Conservation (phyloP, 2,113 vertebrate species). For the Abramis brama region DNA sequence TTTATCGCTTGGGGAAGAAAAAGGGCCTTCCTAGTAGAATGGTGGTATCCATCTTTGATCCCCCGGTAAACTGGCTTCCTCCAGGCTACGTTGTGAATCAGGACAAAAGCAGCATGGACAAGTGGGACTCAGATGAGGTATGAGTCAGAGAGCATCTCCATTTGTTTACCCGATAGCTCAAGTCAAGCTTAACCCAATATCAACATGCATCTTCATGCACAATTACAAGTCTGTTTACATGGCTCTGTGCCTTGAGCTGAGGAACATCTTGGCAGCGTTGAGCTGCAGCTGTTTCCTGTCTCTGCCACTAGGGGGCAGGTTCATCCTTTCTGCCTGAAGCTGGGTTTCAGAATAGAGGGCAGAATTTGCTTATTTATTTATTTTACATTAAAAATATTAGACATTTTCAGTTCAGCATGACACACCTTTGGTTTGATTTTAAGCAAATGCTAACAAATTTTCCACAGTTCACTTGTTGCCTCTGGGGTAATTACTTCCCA, state of each 20-base stretch:
- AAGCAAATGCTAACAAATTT: neutral
- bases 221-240: conserved; percentile 50
- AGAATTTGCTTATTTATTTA: neutral
- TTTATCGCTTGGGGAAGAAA: conserved; percentile 98
- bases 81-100: conserved; percentile 96
- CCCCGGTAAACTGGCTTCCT: conserved; percentile 97
- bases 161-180: conserved; percentile 27
- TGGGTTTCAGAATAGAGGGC: neutral
- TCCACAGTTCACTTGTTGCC: neutral
- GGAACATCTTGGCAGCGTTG: conserved; percentile 39
- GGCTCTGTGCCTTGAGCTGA: conserved; percentile 17
- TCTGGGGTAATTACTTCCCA: neutral
- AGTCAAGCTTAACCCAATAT: conserved; percentile 39
- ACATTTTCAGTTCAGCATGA: neutral
- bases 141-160: conserved; percentile 57
- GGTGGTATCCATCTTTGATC: conserved; percentile 99
- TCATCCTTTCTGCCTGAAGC: conserved; percentile 33
- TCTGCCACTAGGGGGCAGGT: conserved; percentile 64
- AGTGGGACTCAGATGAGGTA: conserved; percentile 92
- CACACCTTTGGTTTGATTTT: neutral
- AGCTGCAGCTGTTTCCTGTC: neutral
- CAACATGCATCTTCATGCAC: conserved; percentile 49
- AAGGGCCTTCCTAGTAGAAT: conserved; percentile 97
- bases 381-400: neutral
- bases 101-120: conserved; percentile 89